phyloP scores from a whole-genome alignment of 2,113 vertebrate genomes.

The Etia nguti region DNA sequence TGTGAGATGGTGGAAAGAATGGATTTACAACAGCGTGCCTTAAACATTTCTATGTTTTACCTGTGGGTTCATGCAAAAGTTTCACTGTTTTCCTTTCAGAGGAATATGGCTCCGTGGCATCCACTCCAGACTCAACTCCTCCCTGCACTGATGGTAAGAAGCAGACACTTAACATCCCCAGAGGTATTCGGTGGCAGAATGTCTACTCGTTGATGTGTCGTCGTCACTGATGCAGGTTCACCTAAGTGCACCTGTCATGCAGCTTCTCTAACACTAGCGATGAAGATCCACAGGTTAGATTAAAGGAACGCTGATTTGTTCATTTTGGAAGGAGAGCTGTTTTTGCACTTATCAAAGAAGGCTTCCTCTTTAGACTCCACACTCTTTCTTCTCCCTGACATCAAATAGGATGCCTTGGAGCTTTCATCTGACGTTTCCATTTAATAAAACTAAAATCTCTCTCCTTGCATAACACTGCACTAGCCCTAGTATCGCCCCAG shows the following conservation, averaged over 20 bases:
- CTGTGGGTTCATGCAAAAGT: not conserved
- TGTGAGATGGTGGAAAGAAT: not conserved
- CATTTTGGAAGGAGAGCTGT: not conserved
- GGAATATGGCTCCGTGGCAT: slow-evolving; percentile 77
- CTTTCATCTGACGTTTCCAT: not conserved
- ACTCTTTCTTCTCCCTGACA: not conserved
- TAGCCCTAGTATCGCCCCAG: not conserved
- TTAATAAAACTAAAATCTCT: not conserved
- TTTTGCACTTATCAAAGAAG: slow-evolving; percentile 15
- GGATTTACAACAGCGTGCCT: not conserved
- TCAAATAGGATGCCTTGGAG: not conserved
- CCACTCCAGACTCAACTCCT: slow-evolving; percentile 78
- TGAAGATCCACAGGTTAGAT: not conserved
- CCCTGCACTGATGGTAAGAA: slow-evolving; percentile 75
- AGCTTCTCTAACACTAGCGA: not conserved
- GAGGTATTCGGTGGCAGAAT: not conserved
- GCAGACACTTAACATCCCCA: not conserved
- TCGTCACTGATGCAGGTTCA: not conserved
- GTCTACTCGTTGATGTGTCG: not conserved
- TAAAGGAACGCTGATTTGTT: not conserved
- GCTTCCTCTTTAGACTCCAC: not conserved
- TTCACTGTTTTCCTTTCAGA: slow-evolving; percentile 62
- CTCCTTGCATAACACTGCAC: not conserved
- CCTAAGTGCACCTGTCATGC: not conserved
- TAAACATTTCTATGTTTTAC: not conserved